Evolutionary conservation across 2,888 invertebrate genomes (phyloP).

Genomic region (Malthinus flaveolus): DNA sequence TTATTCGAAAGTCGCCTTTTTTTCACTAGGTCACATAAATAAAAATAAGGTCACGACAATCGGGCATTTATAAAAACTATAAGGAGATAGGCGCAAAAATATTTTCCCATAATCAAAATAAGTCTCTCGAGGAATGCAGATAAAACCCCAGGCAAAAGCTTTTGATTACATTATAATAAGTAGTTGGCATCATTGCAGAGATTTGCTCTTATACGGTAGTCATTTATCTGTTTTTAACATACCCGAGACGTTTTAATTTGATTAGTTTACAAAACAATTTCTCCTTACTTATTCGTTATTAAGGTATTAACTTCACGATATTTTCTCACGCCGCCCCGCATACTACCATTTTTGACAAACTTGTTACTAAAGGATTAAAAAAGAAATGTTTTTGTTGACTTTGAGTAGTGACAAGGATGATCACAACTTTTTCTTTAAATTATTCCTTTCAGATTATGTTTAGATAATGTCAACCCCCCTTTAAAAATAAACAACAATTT

Average conservation of each 20-base stretch:
- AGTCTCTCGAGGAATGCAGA: conserved; percentile 14
- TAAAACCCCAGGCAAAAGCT: conserved; percentile 6
- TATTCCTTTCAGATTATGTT: conserved; percentile 31
- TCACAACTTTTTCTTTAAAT: conserved; percentile 33
- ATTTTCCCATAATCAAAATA: conserved; percentile 26
- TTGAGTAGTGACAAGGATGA: conserved; percentile 23
- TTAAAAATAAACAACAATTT: conserved; percentile 10
- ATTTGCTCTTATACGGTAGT: conserved; percentile 43
- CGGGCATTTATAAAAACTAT: neutral
- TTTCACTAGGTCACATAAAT: conserved; percentile 1
- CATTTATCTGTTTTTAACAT: conserved; percentile 43
- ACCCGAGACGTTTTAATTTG: conserved; percentile 45
- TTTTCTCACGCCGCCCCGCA: neutral
- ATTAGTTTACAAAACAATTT: conserved; percentile 25
- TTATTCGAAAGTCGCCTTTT: neutral
- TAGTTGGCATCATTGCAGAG: conserved; percentile 37
- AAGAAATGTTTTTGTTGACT: conserved; percentile 15
- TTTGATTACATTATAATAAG: conserved; percentile 47
- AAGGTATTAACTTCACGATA: neutral
- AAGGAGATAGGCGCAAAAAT: conserved; percentile 9
- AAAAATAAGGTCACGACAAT: neutral
- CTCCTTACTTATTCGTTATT: neutral
- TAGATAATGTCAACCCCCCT: conserved; percentile 31
- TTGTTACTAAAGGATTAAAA: conserved; percentile 10
- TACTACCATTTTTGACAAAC: neutral